Percentiles rank a stretch among this genome's conserved stretches.
phyloP scores from a whole-genome alignment of 2,113 vertebrate genomes.

The Microcebus lehilahytsara region DNA sequence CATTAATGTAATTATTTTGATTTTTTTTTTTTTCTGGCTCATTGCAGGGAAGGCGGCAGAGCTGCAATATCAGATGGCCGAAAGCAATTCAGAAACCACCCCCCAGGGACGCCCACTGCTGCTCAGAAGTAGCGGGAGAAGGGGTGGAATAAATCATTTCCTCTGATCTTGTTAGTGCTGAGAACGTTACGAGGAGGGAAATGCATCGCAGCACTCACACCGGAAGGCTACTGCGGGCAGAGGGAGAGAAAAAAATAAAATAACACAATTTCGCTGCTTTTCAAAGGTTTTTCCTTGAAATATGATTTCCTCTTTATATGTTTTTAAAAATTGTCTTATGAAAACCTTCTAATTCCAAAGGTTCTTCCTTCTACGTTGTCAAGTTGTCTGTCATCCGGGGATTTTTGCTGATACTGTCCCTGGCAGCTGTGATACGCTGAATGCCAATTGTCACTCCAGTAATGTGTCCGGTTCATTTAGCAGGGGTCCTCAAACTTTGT shows the following conservation, averaged over 20 bases:
- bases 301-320: constrained; percentile 33
- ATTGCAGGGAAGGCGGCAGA: constrained; percentile 80
- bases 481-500: no score
- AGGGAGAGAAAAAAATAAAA: constrained; percentile 47
- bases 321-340: constrained; percentile 32
- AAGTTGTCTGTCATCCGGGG: background rate
- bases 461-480: constrained; percentile 30
- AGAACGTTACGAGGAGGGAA: constrained; percentile 81
- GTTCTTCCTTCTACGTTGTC: background rate
- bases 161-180: constrained; percentile 85
- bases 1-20: constrained; percentile 88
- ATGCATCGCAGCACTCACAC: constrained; percentile 68
- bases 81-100: constrained; percentile 85
- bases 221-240: constrained; percentile 74
- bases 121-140: constrained; percentile 81
- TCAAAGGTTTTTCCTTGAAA: constrained; percentile 40
- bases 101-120: constrained; percentile 80
- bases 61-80: constrained; percentile 86
- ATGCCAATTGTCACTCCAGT: constrained; percentile 26
- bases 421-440: constrained; percentile 29
- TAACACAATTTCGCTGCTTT: constrained; percentile 67
- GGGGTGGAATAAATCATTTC: constrained; percentile 87
- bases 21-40: constrained; percentile 73
- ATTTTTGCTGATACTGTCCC: background rate
- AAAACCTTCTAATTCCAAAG: background rate